A percentile compares a stretch with the other conserved stretches of the same genome.
Evolutionary conservation across 2,113 vertebrate genomes (phyloP).

Genomic region (pig (Sus scrofa)): DNA sequence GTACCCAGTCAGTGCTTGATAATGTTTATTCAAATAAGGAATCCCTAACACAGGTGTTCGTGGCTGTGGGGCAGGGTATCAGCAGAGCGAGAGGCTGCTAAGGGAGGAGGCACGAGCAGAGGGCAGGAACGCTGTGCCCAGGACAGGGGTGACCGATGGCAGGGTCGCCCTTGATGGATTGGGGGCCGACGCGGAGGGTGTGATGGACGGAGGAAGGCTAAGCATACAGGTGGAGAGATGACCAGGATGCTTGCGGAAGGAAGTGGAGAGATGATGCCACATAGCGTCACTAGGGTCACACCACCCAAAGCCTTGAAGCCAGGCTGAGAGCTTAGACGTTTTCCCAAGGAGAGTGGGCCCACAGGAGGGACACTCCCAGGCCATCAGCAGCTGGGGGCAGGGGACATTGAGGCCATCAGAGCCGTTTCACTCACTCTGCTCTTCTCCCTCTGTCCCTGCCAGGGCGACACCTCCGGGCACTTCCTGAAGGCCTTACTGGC

Average conservation of each 20-base stretch:
- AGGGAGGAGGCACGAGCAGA: background rate
- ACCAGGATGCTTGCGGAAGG: background rate
- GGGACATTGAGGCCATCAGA: background rate
- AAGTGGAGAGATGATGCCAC: background rate
- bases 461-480: constrained; percentile 98
- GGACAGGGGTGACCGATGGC: background rate
- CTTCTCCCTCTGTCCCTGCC: constrained; percentile 59
- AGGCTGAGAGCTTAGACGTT: background rate
- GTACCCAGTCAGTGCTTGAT: too few relatives aligned
- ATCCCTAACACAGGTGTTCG: background rate
- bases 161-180: too few relatives aligned
- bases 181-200: background rate
- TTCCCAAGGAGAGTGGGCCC: background rate
- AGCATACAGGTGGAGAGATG: background rate
- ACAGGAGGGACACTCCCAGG: background rate
- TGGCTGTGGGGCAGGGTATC: background rate
- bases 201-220: too few relatives aligned
- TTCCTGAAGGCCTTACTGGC: constrained; percentile 95
- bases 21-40: background rate
- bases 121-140: background rate
- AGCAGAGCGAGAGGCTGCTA: background rate
- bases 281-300: background rate
- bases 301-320: background rate
- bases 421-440: background rate
- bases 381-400: background rate